These are phyloP conservation scores for Sebastes nivosus DNA, from an alignment of 2,797 vertebrate species.

Conservation along the genomic window DNA sequence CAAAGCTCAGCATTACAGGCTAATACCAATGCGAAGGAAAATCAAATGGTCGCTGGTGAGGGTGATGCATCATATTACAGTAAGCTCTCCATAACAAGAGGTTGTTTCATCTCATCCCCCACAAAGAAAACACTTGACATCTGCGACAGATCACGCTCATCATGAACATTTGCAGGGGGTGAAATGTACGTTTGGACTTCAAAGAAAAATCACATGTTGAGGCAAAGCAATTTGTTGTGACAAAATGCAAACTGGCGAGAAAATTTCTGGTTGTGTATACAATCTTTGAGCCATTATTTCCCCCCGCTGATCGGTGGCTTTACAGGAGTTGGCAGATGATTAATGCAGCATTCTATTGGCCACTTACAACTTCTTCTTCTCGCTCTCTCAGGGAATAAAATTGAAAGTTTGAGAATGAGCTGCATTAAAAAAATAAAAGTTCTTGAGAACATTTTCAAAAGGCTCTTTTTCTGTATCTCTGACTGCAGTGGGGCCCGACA, in stretches of 20 bases:
- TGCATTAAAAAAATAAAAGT: background rate
- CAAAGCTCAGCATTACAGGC: constrained; percentile 40
- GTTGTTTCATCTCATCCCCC: constrained; percentile 49
- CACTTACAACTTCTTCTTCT: constrained; percentile 16
- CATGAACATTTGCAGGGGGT: constrained; percentile 13
- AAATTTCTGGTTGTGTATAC: constrained; percentile 13
- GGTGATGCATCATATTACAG: constrained; percentile 43
- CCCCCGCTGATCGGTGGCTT: constrained; percentile 11
- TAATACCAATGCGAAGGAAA: constrained; percentile 50
- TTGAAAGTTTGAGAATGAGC: constrained; percentile 14
- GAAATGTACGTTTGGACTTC: constrained; percentile 20
- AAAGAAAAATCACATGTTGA: constrained; percentile 40
- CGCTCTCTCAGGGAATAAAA: constrained; percentile 14
- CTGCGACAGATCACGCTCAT: constrained; percentile 37
- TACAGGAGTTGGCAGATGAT: constrained; percentile 41
- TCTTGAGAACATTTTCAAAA: constrained; percentile 8
- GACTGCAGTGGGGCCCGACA: constrained; percentile 2
- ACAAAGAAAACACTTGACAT: constrained; percentile 54
- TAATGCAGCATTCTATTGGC: constrained; percentile 22
- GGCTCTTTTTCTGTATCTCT: background rate
- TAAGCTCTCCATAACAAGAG: constrained; percentile 47
- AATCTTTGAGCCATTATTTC: constrained; percentile 2
- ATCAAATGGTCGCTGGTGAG: constrained; percentile 55
- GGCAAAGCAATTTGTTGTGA: constrained; percentile 27
- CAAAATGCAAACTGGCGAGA: constrained; percentile 26